Conservation (phyloP, 2,113 vertebrate species). For the Corythaixoides concolor region DNA sequence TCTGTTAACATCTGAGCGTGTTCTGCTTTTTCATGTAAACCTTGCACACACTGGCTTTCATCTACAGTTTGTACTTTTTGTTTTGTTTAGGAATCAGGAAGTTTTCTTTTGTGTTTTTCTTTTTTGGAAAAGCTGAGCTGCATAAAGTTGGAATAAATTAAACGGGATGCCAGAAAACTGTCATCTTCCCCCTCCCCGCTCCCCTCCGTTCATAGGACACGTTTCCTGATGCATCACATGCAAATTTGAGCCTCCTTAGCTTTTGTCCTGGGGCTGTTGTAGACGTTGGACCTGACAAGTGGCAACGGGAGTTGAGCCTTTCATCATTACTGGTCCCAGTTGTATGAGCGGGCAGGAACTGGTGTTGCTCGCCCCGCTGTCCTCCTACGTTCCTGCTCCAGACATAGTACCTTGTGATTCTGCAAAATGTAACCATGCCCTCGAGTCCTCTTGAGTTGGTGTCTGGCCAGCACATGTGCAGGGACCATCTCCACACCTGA, state of each 20-base stretch:
- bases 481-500: neutral
- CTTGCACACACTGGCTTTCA: constrained; percentile 34
- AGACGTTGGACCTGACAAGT: accelerated
- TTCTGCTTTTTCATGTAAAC: constrained; percentile 63
- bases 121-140: constrained; percentile 47
- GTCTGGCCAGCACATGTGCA: neutral
- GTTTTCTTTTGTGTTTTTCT: constrained; percentile 29
- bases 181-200: neutral
- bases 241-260: neutral
- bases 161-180: constrained; percentile 43
- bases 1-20: constrained; percentile 42
- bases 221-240: neutral
- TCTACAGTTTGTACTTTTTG: constrained; percentile 45
- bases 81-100: constrained; percentile 53
- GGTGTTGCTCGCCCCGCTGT: neutral
- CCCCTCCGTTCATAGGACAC: neutral
- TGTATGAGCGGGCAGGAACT: neutral
- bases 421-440: neutral
- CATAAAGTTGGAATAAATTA: constrained; percentile 66
- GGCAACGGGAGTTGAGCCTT: neutral
- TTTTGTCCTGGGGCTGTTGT: neutral
- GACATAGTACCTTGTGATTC: accelerated
- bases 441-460: accelerated
- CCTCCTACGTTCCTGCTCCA: neutral
- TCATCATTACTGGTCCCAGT: neutral